Evolutionary conservation across 2,113 vertebrate species (phyloP).

Genomic region (Bungarus multicinctus): DNA sequence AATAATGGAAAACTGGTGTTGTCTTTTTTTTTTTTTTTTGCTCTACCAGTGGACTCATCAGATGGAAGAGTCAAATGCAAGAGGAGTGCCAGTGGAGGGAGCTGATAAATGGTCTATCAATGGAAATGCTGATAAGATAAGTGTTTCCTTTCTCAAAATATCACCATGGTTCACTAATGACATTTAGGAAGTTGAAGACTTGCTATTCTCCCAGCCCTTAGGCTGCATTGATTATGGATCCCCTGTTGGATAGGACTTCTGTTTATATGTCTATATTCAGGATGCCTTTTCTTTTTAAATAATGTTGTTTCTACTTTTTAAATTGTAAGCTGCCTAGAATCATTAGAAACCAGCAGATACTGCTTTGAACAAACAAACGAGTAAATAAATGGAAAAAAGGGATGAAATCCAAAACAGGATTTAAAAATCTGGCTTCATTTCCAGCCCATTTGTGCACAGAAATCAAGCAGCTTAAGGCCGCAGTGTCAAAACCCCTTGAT

Average conservation of each 20-base stretch:
- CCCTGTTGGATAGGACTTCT: neutral
- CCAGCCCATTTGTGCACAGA: neutral
- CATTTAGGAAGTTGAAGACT: neutral
- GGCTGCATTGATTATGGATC: neutral
- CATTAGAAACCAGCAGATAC: neutral
- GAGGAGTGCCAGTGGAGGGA: neutral
- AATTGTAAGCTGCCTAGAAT: neutral
- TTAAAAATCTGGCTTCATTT: neutral
- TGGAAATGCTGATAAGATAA: neutral
- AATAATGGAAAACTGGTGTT: neutral
- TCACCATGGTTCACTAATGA: neutral
- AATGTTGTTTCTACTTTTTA: neutral
- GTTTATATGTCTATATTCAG: neutral
- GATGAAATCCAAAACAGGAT: neutral
- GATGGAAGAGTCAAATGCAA: neutral
- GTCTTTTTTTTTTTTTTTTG: neutral
- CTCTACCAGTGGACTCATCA: neutral
- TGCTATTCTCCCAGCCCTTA: neutral
- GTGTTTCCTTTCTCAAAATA: neutral
- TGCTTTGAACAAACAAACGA: neutral
- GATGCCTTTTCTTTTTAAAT: neutral
- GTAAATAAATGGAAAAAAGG: neutral
- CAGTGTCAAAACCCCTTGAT: neutral
- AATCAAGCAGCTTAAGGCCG: neutral
- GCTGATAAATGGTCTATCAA: neutral